Evolutionary conservation across 2,113 vertebrate genomes (phyloP), one percentile per base, ranked within the genome.

Genomic region (human (Homo sapiens)): DNA sequence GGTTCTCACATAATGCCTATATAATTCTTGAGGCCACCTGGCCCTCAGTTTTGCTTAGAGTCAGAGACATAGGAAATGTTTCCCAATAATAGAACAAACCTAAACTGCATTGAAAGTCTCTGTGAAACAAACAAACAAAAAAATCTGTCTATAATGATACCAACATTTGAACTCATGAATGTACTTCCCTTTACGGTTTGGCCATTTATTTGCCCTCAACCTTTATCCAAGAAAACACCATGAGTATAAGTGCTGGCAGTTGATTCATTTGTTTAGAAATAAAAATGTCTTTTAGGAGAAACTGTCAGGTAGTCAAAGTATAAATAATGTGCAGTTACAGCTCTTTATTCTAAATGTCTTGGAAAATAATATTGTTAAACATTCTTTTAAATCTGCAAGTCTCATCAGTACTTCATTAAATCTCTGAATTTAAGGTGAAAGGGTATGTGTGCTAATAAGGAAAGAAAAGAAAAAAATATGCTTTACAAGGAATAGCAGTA

Each of bases 401-500:
- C 93, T 95, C 98, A 97, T 98, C 98, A 98, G 95, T 98, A 89
- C 78, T 95, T 96, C 97, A 98, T 98, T 98, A 98, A 93, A 98
- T 97, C 23, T 96, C 79, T 50, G 89, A 96, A 96, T 98, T 98
- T 96, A 86, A 96, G 88, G 93, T 97, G 92, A 97, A 97, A 93
- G 89, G 45, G 66, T 82, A 95, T 91, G 97, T 35, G 48, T 93
- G 83, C 72, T 97, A 98, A 97, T 94, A 97, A 98, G 57, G 12
- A 93, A 96, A 97, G 83, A 0, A 0, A 94, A 89, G 97, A 89
- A 98, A 97, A 23, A 98, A 96, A 96, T 86, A 95, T n/a, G 7
- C 89, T 88, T 92, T 94, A 92, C 0, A 93, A 93, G 92, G 95
- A 97, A 97, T 96, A 68, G 45, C 78, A 96, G 73, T 76, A 86